A percentile compares a stretch with the other conserved stretches of the same genome.
These are phyloP conservation scores for Enteromius paludinosus DNA, from an alignment of 2,797 vertebrate genomes.

Conservation along the genomic window DNA sequence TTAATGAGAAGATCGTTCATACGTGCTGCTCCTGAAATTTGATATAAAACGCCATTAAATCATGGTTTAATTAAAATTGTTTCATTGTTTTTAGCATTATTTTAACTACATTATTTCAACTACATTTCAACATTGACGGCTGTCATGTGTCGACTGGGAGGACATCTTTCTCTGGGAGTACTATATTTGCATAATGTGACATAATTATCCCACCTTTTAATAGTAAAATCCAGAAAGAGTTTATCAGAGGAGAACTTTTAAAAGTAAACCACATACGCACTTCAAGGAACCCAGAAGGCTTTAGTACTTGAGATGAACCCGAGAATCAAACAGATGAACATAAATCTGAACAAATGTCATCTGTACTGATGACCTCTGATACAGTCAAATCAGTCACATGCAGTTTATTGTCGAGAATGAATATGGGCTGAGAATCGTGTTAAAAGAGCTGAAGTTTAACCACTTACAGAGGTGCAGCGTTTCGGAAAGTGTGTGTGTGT, in stretches of 20 bases:
- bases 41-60: neutral
- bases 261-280: neutral
- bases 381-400: neutral
- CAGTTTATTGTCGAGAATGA: neutral
- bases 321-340: neutral
- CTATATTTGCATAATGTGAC: neutral
- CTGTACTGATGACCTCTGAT: neutral
- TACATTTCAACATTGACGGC: neutral
- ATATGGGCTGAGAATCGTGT: neutral
- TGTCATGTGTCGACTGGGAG: neutral
- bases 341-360: neutral
- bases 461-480: neutral
- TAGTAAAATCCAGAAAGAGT: neutral
- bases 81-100: neutral
- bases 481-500: slow-evolving; percentile 23
- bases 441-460: neutral
- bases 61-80: neutral
- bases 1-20: too few relatives aligned
- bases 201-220: neutral
- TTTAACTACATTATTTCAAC: neutral
- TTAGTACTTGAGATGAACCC: neutral
- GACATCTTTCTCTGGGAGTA: neutral
- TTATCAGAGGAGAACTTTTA: neutral
- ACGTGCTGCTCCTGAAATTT: too few relatives aligned
- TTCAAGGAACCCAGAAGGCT: neutral